These are phyloP conservation scores for Aspidiotus destructor DNA, from an alignment of 2,888 invertebrate species.

Conservation along the genomic window DNA sequence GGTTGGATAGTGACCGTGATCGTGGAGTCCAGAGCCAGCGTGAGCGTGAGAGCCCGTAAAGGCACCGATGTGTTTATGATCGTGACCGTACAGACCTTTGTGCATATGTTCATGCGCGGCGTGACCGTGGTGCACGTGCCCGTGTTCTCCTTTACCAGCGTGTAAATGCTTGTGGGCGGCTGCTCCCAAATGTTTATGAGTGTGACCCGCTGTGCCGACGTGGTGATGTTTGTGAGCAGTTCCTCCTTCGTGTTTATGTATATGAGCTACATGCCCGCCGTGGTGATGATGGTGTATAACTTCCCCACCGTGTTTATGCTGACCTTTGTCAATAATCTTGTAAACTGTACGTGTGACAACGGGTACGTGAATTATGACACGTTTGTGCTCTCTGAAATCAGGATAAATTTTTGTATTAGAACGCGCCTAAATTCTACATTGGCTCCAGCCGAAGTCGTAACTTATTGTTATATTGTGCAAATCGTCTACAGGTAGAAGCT, in stretches of 20 bases:
- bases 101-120: slow-evolving; percentile 39
- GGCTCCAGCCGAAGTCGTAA: too few species aligned
- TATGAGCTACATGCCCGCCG: slow-evolving; percentile 37
- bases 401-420: too few species aligned
- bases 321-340: slow-evolving; percentile 47
- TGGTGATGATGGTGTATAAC: slow-evolving; percentile 34
- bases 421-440: too few species aligned
- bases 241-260: slow-evolving; percentile 38
- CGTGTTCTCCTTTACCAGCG: slow-evolving; percentile 44
- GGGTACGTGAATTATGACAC: slow-evolving; percentile 59
- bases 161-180: slow-evolving; percentile 43
- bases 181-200: slow-evolving; percentile 36
- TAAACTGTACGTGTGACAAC: slow-evolving; percentile 62
- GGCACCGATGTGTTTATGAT: slow-evolving; percentile 10
- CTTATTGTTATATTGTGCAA: too few species aligned
- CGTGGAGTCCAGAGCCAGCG: slow-evolving; percentile 40
- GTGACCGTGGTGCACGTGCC: slow-evolving; percentile 44
- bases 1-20: slow-evolving; percentile 41
- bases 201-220: slow-evolving; percentile 15
- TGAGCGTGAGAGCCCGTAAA: slow-evolving; percentile 3
- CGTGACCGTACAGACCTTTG: slow-evolving; percentile 22
- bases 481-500: too few species aligned
- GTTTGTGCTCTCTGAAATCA: slow-evolving; percentile 43
- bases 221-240: slow-evolving; percentile 38
- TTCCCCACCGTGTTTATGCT: slow-evolving; percentile 38